Base-by-base conservation (phyloP, 2,888 invertebrate genomes). In the Drosophila koepferae region DNA sequence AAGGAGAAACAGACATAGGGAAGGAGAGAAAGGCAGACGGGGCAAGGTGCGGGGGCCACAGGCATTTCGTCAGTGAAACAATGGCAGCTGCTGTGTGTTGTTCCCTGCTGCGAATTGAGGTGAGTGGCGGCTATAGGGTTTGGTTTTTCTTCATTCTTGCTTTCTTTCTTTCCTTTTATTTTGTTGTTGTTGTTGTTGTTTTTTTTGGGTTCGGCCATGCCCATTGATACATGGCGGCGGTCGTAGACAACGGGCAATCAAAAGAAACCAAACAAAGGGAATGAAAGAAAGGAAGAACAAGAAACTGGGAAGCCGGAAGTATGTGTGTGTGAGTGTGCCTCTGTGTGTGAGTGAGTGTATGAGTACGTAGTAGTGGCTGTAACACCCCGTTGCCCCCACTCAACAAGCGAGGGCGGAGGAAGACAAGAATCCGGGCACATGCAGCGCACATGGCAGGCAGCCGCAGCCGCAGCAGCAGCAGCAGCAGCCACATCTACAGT, bases 351-450 rank as follows among this genome's bases (percentile, higher is more conserved):
- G 41, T 43, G 41, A 0, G 7, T 46, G 58, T 36, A 16, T 48
- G 48, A 16, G 28, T 48, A 16, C 12, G 51, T 51, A 18, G 76
- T 67, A 65, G 73, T 63, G 72, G 82, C 69, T 64, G 66, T 44
- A 34, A 28, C 55, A 53, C 53, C 8, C 9, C 31, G n/a, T n/a
- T n/a, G n/a, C 9, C 8, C 16, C 41, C 36, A 10, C 20, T 16
- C 0, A 0, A 14, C 46, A 41, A 55, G 46, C 63, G 28, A 40
- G 41, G 71, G 48, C 62, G 63, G 60, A 49, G 74, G 74, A 34
- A 63, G 53, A 59, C 46, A 55, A 55, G 72, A 77, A 77, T 75
- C 80, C 72, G 76, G 80, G 80, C 77, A 77, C 80, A 77, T 77
- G 77, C 76, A 80, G 80, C 76, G 77, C 77, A 77, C 77, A 77